phyloP scores from a whole-genome alignment of 2,888 invertebrate species.

The Penaeus monodon region DNA sequence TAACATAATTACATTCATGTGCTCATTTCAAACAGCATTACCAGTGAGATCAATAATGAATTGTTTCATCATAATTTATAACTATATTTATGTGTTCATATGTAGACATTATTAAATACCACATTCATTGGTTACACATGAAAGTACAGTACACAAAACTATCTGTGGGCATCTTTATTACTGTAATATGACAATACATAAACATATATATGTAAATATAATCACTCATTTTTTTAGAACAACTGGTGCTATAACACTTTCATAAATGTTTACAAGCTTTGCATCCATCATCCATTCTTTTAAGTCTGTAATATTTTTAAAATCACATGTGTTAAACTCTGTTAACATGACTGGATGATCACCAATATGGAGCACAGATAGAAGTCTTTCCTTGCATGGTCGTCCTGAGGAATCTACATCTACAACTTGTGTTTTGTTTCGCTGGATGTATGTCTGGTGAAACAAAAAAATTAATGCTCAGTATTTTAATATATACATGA shows the following conservation, averaged over 20 bases:
- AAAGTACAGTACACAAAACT: no score
- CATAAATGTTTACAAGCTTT: not conserved
- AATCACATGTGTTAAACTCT: not conserved
- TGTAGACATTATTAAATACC: no score
- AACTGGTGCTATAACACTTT: slow-evolving; percentile 29
- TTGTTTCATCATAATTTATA: no score
- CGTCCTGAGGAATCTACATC: slow-evolving; percentile 26
- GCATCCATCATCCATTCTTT: slow-evolving; percentile 4
- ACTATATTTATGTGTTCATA: no score
- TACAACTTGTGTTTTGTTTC: slow-evolving; percentile 26
- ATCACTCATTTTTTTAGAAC: not conserved
- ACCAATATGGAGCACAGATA: slow-evolving; percentile 22
- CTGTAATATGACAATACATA: no score
- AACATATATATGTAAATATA: no score
- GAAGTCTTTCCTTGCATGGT: slow-evolving; percentile 32
- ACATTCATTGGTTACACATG: no score
- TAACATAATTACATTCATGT: no score
- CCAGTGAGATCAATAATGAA: no score
- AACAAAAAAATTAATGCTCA: not conserved
- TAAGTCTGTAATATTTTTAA: slow-evolving; percentile 8
- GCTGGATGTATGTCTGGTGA: slow-evolving; percentile 22
- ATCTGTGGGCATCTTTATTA: no score
- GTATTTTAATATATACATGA: no score
- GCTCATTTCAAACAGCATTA: no score
- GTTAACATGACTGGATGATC: slow-evolving; percentile 6